Conservation (phyloP, 2,113 vertebrate genomes). For the Petrocephalus microphthalmus region DNA sequence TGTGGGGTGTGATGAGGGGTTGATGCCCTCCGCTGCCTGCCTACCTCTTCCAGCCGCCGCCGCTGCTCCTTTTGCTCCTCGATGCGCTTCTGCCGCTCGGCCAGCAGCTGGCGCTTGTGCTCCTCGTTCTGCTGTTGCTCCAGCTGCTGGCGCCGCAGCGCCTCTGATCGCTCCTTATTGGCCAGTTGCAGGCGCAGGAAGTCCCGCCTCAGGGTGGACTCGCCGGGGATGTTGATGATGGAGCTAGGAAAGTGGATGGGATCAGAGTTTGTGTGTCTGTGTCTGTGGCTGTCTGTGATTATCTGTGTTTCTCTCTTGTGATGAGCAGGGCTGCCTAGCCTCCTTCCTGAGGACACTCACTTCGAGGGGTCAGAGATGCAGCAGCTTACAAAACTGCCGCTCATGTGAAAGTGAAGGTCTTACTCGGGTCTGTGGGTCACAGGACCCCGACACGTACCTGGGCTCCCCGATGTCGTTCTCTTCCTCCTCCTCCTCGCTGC, state of each 20-base stretch:
- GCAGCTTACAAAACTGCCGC: not conserved
- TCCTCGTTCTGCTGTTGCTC: slow-evolving; percentile 98
- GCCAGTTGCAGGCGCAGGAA: slow-evolving; percentile 93
- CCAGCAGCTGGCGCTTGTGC: slow-evolving; percentile 91
- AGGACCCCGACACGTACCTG: slow-evolving; percentile 62
- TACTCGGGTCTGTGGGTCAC: not conserved
- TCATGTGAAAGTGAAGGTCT: not conserved
- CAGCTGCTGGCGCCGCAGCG: slow-evolving; percentile 88
- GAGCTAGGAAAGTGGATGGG: slow-evolving; percentile 58
- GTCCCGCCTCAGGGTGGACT: slow-evolving; percentile 88
- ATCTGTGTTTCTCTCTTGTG: not conserved
- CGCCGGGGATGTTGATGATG: slow-evolving; percentile 91
- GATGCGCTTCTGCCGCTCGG: slow-evolving; percentile 92
- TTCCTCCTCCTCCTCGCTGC: slow-evolving; percentile 95
- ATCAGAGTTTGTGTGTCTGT: not conserved
- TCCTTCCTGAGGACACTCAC: not conserved
- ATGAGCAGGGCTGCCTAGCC: not conserved
- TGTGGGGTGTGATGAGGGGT: not conserved
- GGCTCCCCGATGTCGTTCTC: slow-evolving; percentile 92
- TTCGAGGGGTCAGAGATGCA: not conserved
- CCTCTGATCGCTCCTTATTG: slow-evolving; percentile 93
- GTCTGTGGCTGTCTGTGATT: not conserved
- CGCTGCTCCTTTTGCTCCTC: slow-evolving; percentile 98
- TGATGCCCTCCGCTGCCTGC: not conserved
- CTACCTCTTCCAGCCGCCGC: slow-evolving; percentile 88